Evolutionary conservation across 2,113 vertebrate species (phyloP).

Genomic region (Odontophorus gujanensis): DNA sequence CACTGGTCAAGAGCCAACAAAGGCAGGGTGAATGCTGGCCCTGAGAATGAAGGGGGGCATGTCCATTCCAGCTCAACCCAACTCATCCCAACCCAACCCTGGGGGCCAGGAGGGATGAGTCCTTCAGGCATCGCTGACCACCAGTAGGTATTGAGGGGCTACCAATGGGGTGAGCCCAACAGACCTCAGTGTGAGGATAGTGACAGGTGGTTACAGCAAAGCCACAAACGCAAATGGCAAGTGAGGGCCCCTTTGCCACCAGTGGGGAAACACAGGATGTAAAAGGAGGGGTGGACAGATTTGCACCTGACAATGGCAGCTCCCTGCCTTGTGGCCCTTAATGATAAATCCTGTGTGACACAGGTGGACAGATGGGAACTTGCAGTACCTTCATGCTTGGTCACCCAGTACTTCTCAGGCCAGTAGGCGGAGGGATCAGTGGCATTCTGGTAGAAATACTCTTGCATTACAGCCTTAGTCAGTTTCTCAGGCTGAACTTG

Average conservation of each 20-base stretch:
- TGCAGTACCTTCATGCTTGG: conserved; percentile 42
- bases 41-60: not conserved
- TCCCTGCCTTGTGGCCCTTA: rapidly evolving
- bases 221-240: rapidly evolving
- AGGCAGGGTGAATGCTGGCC: not conserved
- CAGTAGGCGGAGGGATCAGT: not conserved
- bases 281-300: not conserved
- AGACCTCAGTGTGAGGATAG: not conserved
- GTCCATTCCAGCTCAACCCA: not conserved
- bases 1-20: not conserved
- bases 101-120: not conserved
- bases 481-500: conserved; percentile 37
- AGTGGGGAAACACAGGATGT: rapidly evolving
- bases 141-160: not conserved
- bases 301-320: rapidly evolving
- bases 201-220: rapidly evolving
- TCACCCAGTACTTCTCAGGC: conserved; percentile 54
- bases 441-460: conserved; percentile 9
- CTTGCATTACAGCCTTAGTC: conserved; percentile 4
- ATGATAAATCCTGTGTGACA: not conserved
- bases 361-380: not conserved
- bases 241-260: not conserved
- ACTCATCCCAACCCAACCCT: not conserved
- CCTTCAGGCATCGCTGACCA: not conserved
- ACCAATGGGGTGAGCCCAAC: rapidly evolving